Base-by-base conservation (phyloP, 2,797 vertebrate species). In the Ctenochaetus hawaiiensis region DNA sequence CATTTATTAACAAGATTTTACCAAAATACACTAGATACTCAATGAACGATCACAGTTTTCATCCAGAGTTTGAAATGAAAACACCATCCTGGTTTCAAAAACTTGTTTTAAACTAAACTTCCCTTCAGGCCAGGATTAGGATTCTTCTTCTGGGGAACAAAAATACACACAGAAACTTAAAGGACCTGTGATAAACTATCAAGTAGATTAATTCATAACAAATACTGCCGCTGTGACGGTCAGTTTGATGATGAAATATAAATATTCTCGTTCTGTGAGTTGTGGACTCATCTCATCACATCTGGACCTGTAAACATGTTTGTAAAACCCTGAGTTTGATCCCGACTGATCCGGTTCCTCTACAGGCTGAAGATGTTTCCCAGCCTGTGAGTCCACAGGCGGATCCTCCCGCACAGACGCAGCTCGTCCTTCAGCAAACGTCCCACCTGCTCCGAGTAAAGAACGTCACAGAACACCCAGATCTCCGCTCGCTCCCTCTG, bases 391-490 rank as follows among this genome's bases (percentile, higher is more conserved):
- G 97, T 96, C 14, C 89, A 82, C 68, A 99, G 95, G 74, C 86
- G 78, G 82, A 99, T 97, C 66, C 86, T 93, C 5, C 97, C 97
- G 13, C 68, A 86, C 82, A 99, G 96, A 61, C 73, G 85, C 78
- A 99, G 92, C 89, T 95, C 94, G 34, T 92, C 83, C 88, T 95
- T 97, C 81, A 99, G 94, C 77, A 94, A 81, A 41, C 81, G 91
- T 13, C 97, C 97, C 52, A 98, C 92, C 79, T 96, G 92, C 95
- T 99, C 98, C n/a, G 95, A 96, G 85, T 94, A 93, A 5, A 94
- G 77, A 23, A 99, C 77, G 81, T 99, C 98, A 83, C 97, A 99
- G 94, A 97, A 99, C 59, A 98, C 93, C 96, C 97, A 99, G 92
- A 99, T 96, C 89, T 99, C 94, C 5, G 77, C 83, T 54, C 91